Conservation (phyloP, 2,888 invertebrate genomes). For the Dyspetes luteomarginatus region DNA sequence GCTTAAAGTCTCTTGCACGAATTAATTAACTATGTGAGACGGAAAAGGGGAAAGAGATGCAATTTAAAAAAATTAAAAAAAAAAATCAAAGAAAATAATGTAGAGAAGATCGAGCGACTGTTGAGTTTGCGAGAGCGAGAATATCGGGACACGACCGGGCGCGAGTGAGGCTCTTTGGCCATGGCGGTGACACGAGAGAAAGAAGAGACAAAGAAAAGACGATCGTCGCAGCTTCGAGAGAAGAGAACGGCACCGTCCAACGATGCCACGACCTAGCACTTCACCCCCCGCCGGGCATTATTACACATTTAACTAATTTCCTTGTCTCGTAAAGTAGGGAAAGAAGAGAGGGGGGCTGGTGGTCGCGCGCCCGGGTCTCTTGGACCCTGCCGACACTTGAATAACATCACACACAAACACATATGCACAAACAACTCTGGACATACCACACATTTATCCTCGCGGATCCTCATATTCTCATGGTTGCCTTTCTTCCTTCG, state of each 20-base stretch:
- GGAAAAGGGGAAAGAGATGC: conserved; percentile 28
- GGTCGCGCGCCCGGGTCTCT: conserved; percentile 49
- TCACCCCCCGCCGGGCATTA: conserved; percentile 76
- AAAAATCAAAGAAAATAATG: conserved; percentile 8
- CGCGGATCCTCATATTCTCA: conserved; percentile 12
- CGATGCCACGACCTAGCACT: conserved; percentile 65
- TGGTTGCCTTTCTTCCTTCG: conserved; percentile 5
- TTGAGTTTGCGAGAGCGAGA: conserved; percentile 40
- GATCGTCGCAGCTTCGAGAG: conserved; percentile 40
- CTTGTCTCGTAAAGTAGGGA: conserved; percentile 79
- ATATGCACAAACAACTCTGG: no score
- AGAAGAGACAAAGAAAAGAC: conserved; percentile 47
- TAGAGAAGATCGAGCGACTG: conserved; percentile 31
- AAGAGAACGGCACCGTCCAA: conserved; percentile 61
- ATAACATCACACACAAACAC: no score
- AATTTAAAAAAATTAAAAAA: neutral
- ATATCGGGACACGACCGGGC: conserved; percentile 29
- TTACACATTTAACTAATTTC: conserved; percentile 81
- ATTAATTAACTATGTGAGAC: conserved; percentile 58
- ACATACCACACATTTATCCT: conserved; percentile 6
- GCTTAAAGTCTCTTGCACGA: conserved; percentile 18
- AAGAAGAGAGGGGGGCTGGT: conserved; percentile 66
- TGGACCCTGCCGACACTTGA: conserved; percentile 60
- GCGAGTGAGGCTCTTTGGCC: conserved; percentile 25
- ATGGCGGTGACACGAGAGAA: conserved; percentile 20